phyloP scores from a whole-genome alignment of 2,888 invertebrate species.

The Cataglyphis cursor region DNA sequence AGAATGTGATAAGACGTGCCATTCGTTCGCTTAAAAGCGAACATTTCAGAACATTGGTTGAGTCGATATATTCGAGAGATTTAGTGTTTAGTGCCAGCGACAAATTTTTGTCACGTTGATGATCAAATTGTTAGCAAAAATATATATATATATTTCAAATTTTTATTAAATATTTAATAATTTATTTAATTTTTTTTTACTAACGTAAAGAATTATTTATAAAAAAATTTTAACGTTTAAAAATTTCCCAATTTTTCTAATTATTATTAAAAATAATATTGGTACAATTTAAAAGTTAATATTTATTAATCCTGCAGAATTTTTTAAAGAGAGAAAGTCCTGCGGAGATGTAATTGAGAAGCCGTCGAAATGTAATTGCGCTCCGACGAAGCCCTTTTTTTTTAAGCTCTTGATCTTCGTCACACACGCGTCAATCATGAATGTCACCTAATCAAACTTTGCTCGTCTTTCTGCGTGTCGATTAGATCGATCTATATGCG shows the following conservation, averaged over 20 bases:
- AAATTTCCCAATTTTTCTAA: background rate
- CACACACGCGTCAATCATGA: slow-evolving; percentile 16
- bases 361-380: slow-evolving; percentile 53
- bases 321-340: background rate
- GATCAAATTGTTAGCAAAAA: background rate
- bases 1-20: background rate
- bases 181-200: background rate
- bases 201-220: background rate
- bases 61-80: background rate
- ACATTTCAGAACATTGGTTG: background rate
- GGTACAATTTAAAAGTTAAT: slow-evolving; percentile 15
- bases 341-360: slow-evolving; percentile 40
- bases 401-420: slow-evolving; percentile 26
- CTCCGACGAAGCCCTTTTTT: slow-evolving; percentile 26
- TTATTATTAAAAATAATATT: background rate
- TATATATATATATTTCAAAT: background rate
- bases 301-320: slow-evolving; percentile 13
- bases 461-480: background rate
- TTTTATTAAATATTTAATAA: background rate
- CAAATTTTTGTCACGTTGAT: background rate
- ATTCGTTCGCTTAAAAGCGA: background rate
- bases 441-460: slow-evolving; percentile 8
- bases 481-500: background rate
- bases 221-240: background rate
- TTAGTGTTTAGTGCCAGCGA: background rate